These are phyloP conservation scores for Xiphorhynchus erythropygius DNA, from an alignment of 2,797 vertebrate species.

Conservation along the genomic window DNA sequence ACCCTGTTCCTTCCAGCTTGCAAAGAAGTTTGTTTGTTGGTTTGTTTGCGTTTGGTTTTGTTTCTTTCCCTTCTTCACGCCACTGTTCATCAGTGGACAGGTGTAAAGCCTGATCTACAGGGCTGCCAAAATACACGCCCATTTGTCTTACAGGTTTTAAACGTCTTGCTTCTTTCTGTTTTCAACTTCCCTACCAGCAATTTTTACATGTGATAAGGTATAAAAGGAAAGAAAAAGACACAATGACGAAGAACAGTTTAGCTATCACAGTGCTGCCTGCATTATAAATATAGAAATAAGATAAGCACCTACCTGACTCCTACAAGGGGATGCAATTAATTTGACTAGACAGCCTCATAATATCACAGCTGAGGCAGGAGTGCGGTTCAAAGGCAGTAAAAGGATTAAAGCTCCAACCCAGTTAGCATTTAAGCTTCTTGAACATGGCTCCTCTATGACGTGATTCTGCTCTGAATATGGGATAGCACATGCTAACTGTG, in stretches of 20 bases:
- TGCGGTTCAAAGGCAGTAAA: conserved; percentile 26
- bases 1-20: background rate
- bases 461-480: background rate
- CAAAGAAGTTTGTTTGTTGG: background rate
- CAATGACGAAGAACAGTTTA: background rate
- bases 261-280: background rate
- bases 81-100: fast-evolving
- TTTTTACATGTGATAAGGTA: background rate
- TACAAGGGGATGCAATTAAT: conserved; percentile 39
- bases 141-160: background rate
- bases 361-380: conserved; percentile 48
- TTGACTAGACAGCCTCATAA: conserved; percentile 60
- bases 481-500: background rate
- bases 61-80: background rate
- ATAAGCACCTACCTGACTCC: conserved; percentile 50
- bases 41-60: background rate
- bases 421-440: conserved; percentile 11
- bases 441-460: background rate
- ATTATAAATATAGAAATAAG: background rate
- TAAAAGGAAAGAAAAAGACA: background rate
- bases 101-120: background rate
- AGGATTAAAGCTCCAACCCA: conserved; percentile 58
- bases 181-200: background rate
- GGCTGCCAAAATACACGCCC: background rate
- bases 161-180: background rate